Conservation (phyloP, 2,888 invertebrate genomes). For the Ecdyonurus torrentis region DNA sequence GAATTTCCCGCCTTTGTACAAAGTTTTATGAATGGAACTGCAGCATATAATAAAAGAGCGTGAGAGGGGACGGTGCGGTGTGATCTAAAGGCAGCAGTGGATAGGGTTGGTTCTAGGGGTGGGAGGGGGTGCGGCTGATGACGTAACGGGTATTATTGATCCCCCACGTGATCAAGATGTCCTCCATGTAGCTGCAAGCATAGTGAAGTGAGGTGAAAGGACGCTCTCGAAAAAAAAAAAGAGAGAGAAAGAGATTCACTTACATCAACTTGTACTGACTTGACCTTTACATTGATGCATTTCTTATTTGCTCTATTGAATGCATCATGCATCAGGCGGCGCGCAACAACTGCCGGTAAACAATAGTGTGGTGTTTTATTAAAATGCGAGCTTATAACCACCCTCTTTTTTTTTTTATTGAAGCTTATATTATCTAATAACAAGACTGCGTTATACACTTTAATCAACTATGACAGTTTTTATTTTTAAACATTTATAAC, state of each 20-base stretch:
- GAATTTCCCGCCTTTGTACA: neutral
- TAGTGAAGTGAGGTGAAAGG: neutral
- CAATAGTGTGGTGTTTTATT: neutral
- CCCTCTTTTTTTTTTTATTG: no score
- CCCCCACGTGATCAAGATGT: constrained; percentile 3
- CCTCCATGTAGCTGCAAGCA: neutral
- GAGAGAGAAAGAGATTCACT: neutral
- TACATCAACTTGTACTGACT: neutral
- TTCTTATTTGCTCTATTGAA: neutral
- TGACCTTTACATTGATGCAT: neutral
- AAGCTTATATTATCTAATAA: no score
- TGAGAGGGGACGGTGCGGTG: neutral
- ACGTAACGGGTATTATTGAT: constrained; percentile 1
- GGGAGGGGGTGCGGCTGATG: neutral
- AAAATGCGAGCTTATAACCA: neutral
- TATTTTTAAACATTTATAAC: no score
- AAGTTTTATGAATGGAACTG: neutral
- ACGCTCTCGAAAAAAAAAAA: no score
- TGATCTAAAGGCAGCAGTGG: no score
- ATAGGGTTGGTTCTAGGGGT: neutral
- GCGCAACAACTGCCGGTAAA: neutral
- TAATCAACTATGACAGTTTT: no score
- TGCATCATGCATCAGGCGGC: neutral
- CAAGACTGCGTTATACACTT: no score
- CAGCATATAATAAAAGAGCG: neutral